Evolutionary conservation across 30 jellyfish, hydroid and myxozoan genomes (phyloP).

Genomic region (Turritopsis dohrnii): DNA sequence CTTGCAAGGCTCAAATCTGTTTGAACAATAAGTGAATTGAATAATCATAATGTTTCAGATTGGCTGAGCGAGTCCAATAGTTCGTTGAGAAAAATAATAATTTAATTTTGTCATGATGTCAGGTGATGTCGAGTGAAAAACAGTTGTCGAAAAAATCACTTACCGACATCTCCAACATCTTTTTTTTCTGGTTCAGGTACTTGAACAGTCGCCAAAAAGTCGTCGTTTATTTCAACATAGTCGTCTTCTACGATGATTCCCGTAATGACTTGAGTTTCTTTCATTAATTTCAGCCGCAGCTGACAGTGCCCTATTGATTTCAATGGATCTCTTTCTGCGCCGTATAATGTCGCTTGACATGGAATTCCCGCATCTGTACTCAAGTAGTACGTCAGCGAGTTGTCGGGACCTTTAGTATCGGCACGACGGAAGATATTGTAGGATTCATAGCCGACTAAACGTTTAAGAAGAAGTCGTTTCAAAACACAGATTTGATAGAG

Average conservation of each 20-base stretch:
- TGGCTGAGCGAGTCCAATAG: not conserved
- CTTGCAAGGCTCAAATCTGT: constrained; percentile 23
- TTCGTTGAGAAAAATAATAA: not conserved
- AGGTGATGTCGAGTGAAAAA: not conserved
- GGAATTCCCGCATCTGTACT: constrained; percentile 22
- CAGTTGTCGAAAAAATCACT: not conserved
- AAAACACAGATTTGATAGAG: not conserved
- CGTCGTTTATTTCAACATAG: constrained; percentile 28
- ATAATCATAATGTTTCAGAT: not conserved
- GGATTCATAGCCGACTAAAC: constrained; percentile 18
- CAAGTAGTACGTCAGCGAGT: constrained; percentile 12
- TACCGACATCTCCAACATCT: constrained; percentile 11
- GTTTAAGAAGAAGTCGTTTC: not conserved
- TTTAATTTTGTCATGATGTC: not conserved
- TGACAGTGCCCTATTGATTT: constrained; percentile 30
- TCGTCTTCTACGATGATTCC: constrained; percentile 41
- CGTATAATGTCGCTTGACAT: not conserved
- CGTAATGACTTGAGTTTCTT: constrained; percentile 15
- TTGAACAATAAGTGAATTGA: not conserved
- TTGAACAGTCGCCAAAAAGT: constrained; percentile 12
- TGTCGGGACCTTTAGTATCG: not conserved
- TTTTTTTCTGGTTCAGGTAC: constrained; percentile 19
- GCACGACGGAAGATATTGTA: constrained; percentile 20
- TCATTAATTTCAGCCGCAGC: not conserved
- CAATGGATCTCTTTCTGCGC: constrained; percentile 33